Base-by-base conservation (phyloP, 1,140 invertebrate genomes). In the Bombus sylvicola region DNA sequence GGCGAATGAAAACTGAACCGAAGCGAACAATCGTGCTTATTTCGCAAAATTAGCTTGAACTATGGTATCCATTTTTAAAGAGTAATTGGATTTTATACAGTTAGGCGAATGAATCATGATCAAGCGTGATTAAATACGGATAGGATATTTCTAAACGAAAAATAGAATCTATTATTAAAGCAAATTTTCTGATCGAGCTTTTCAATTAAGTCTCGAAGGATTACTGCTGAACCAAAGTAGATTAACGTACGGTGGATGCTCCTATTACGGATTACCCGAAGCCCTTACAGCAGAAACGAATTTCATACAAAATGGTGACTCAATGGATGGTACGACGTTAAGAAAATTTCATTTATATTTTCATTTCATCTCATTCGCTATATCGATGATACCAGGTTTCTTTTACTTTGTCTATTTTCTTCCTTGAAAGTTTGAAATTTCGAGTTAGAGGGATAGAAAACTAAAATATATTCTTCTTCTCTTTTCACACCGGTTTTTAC, bases 111-210 rank as follows among this genome's bases (percentile, higher is more conserved):
- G 47, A 53, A 53, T 53, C 47, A 37, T 34, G 47, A 75, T 37
- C 25, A 75, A 59, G 22, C 3, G 3, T 37, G 25, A n/a, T 77
- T 62, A 76, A 59, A 37, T n/a, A 34, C 25, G 1, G 25, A 18
- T 25, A 37, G 15, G 59, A 39, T 22, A 62, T 76, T 41, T 74
- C 31, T n/a, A 62, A 77, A 39, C 6, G 53, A 77, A 39, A 15
- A 59, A 57, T 59, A 39, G 22, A 34, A 80, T 80, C 34, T 69
- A 68, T 80, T 80, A 80, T 80, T 80, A n/a, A 69, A 80, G 39
- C 8, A 53, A 69, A 80, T 69, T 80, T 80, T 31, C 47, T 18
- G 31, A 80, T 47, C 43, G 66, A 43, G 43, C 34, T 47, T 76
- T 34, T 37, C 34, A 77, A 77, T 77, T 62, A 77, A 62, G 75